phyloP scores from a whole-genome alignment of 2,888 invertebrate genomes.

The Desoria tigrina region DNA sequence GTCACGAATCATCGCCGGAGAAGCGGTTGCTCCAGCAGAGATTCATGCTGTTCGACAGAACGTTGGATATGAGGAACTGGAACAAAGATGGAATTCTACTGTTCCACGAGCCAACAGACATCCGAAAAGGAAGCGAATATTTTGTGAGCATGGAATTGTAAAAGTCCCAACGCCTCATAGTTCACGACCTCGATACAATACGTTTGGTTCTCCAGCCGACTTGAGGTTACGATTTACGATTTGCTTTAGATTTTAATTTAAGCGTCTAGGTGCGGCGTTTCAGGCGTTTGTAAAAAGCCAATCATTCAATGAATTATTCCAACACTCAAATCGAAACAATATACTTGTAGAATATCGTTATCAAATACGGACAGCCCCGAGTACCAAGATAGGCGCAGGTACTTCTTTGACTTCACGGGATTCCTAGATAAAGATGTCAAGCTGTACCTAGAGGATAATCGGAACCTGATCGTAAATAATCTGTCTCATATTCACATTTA shows the following conservation, averaged over 20 bases:
- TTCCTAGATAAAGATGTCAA: conserved; percentile 38
- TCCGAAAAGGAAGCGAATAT: conserved; percentile 26
- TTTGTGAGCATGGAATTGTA: conserved; percentile 29
- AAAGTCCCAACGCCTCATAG: conserved; percentile 37
- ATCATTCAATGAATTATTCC: too few species aligned
- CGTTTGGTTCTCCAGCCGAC: conserved; percentile 32
- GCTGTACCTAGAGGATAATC: conserved; percentile 31
- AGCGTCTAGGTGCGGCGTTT: too few species aligned
- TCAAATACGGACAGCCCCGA: conserved; percentile 25
- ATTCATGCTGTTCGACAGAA: conserved; percentile 27
- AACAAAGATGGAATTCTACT: background rate
- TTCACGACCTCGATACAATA: conserved; percentile 15
- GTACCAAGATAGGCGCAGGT: conserved; percentile 32
- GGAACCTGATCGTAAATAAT: background rate
- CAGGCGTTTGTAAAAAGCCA: too few species aligned
- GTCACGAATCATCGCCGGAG: conserved; percentile 22
- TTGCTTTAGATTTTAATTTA: too few species aligned
- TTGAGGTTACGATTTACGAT: conserved; percentile 10
- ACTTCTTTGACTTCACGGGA: conserved; percentile 36
- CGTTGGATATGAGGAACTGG: too few species aligned
- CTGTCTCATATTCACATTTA: background rate
- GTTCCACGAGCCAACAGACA: too few species aligned
- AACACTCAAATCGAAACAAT: background rate
- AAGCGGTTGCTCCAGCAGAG: conserved; percentile 28
- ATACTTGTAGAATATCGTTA: conserved; percentile 11